Conservation (phyloP, 2,113 vertebrate genomes). For the Oplegnathus fasciatus region DNA sequence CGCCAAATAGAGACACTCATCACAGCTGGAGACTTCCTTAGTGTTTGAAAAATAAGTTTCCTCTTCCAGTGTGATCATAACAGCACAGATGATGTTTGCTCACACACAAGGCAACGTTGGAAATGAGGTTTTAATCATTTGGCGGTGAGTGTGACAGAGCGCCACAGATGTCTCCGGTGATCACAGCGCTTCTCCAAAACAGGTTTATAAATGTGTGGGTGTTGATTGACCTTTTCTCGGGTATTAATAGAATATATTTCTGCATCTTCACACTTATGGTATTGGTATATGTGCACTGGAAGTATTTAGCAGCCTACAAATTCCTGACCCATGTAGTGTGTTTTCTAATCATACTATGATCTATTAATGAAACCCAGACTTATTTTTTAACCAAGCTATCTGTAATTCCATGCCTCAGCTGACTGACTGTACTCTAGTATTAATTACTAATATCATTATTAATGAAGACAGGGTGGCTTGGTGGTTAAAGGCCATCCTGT, state of each 20-base stretch:
- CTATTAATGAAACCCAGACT: slow-evolving; percentile 2
- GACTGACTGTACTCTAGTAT: background rate
- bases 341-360: background rate
- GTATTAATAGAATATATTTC: slow-evolving; percentile 8
- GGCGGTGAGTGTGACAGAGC: background rate
- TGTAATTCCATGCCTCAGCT: background rate
- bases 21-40: slow-evolving; percentile 54
- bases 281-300: background rate
- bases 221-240: slow-evolving; percentile 20
- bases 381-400: background rate
- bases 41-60: slow-evolving; percentile 2
- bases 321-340: background rate
- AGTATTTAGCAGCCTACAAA: background rate
- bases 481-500: background rate
- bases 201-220: background rate
- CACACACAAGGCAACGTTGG: slow-evolving; percentile 32
- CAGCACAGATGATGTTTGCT: slow-evolving; percentile 52
- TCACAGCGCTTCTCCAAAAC: background rate
- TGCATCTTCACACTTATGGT: background rate
- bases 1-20: background rate
- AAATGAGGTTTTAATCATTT: slow-evolving; percentile 38
- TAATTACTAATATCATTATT: slow-evolving; percentile 12
- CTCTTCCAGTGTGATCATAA: slow-evolving; percentile 19
- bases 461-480: background rate
- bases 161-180: slow-evolving; percentile 33